Evolutionary conservation across 35 echinoderm and acorn worm species (phyloP), one percentile per base, ranked within the genome.

Genomic region (Strongylocentrotus purpuratus): DNA sequence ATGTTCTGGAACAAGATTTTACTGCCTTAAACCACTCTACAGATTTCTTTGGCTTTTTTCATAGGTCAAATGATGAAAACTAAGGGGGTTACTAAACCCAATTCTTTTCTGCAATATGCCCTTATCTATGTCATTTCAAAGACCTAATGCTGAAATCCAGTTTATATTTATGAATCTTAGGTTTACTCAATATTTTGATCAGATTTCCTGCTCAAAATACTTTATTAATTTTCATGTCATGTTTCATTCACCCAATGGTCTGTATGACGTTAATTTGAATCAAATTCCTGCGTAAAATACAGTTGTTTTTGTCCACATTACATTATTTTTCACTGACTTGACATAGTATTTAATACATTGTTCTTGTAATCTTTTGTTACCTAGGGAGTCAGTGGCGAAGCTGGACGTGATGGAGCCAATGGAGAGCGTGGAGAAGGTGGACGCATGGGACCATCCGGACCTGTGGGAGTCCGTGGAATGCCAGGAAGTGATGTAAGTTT

Each of bases 401-500:
- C 47, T 25, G 91, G 91, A 93, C 48, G 46, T 31, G 48, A 50
- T 55, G 91, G 91, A 31, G 5, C 46, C 31, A n/a, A n/a, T 31
- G 91, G 91, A n/a, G 91, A 93, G 31, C 46, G 91, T 47, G 91
- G 91, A 93, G 32, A 31, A 31, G 2, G 11, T 93, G 91, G 91
- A 47, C 91, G n/a, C 45, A 47, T 31, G 91, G 91, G 91, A 58
- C 91, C 48, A 31, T 17, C 46, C n/a, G 91, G 91, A 93, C 47
- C 47, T 22, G 18, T 4, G 7, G 91, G 91, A 89, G 1, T 47
- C 25, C 31, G 33, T 48, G 91, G 91, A 47, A 93, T 93, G 33
- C 46, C 91, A 50, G 91, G 91, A 47, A 48, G 91, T 48, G 91
- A 93, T 58, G 91, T 93, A 93, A 48, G 91, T 93, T 41, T 89